Base-by-base conservation (phyloP, 2,797 vertebrate species). In the Chelon auratus region DNA sequence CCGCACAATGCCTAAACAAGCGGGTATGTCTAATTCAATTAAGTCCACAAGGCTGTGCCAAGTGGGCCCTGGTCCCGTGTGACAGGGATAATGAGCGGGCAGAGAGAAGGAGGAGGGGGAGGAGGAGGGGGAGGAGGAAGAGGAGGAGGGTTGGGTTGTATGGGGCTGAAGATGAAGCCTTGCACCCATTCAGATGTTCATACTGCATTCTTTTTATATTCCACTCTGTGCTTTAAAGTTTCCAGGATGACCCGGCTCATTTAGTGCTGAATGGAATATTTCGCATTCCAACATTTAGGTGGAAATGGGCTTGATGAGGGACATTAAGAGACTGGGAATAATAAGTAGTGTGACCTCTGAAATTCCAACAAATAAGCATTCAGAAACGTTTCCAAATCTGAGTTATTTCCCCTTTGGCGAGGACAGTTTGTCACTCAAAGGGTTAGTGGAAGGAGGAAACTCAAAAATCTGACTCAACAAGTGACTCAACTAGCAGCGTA, bases 21-120 rank as follows among this genome's bases (percentile, higher is more conserved):
- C 91, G 91, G 93, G 93, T 94, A 95, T 95, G 93, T 94, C 94
- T 95, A 95, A 95, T 95, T 95, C 92, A 95, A 95, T 95, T 95
- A 95, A 93, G 93, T 92, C 90, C 90, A 89, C 88, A 90, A 91
- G 86, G 70, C 91, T 92, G 91, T 95, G 94, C 94, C 94, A 95
- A 94, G 93, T 92, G 87, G 92, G 88, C 87, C 81, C 82, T 75
- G 90, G 91, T 88, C 87, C 90, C 63, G 78, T 91, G 88, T 93
- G 94, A 94, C 93, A 92, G 91, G 90, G 91, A 91, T 94, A 95
- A 95, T 94, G 93, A 94, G 90, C 77, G 72, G 88, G 81, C 82
- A 85, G 82, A 81, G 82, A 69, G 72, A 75, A 66, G 77, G 85
- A 75, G 82, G 85, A 77, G 78, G 62, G 12, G 59, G 43, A 43